phyloP scores from a whole-genome alignment of 2,113 vertebrate species.

The Guaruba guarouba region DNA sequence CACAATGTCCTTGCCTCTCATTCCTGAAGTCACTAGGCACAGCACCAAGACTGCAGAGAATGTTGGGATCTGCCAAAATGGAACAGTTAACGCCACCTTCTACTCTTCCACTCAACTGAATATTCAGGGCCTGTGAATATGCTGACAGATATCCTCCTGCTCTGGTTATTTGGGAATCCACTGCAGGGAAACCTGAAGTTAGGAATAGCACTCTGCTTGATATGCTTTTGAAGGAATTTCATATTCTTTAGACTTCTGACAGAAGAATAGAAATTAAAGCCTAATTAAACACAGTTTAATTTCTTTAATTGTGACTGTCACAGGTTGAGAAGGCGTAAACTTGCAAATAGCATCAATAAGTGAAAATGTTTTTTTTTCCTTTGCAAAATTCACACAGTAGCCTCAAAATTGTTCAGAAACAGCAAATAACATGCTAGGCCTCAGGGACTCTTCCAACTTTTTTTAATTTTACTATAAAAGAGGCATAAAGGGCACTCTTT shows the following conservation, averaged over 20 bases:
- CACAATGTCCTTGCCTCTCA: background rate
- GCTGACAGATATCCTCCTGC: background rate
- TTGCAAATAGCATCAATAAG: background rate
- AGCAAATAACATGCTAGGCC: background rate
- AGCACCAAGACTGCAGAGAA: background rate
- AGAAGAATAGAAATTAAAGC: background rate
- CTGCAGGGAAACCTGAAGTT: background rate
- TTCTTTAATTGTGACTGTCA: background rate
- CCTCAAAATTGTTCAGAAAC: background rate
- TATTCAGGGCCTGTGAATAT: accelerated
- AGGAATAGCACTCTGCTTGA: background rate
- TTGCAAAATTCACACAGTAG: background rate
- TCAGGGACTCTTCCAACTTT: background rate
- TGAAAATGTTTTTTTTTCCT: background rate
- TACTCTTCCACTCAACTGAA: background rate
- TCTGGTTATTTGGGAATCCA: background rate
- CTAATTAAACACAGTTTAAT: background rate
- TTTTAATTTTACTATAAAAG: background rate
- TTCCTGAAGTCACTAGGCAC: background rate
- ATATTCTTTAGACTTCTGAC: background rate
- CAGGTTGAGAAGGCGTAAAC: background rate
- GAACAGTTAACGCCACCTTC: background rate
- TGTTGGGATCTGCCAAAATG: background rate
- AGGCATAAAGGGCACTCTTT: background rate
- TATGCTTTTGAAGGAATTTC: background rate